These are phyloP conservation scores for Trissolcus japonicus DNA, from an alignment of 2,888 invertebrate genomes.

Conservation along the genomic window DNA sequence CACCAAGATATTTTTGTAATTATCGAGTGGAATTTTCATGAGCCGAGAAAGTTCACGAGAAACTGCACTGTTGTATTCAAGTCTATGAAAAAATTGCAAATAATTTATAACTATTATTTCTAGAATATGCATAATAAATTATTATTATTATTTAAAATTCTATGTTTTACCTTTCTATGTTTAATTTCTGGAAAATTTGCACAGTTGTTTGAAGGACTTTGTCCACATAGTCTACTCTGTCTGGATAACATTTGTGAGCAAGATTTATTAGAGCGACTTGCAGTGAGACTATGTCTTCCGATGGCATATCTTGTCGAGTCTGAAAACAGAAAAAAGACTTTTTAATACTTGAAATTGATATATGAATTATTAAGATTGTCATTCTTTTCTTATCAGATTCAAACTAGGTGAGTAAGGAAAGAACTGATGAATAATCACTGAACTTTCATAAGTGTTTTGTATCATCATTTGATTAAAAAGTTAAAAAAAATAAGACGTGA, in stretches of 20 bases:
- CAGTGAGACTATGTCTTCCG: constrained; percentile 96
- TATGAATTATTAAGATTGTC: neutral
- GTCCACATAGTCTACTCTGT: constrained; percentile 95
- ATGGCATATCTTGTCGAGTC: constrained; percentile 94
- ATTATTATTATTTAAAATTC: neutral
- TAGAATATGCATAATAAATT: neutral
- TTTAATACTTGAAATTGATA: neutral
- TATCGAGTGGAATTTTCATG: constrained; percentile 95
- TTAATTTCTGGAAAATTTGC: constrained; percentile 92
- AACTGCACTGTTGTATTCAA: constrained; percentile 88
- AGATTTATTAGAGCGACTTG: constrained; percentile 96
- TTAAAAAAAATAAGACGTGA: neutral
- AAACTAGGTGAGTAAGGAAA: constrained; percentile 71
- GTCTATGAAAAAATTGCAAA: constrained; percentile 75
- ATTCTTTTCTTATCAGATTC: constrained; percentile 68
- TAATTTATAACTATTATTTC: neutral
- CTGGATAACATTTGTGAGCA: constrained; percentile 97
- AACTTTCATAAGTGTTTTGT: constrained; percentile 24
- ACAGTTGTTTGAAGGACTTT: constrained; percentile 94
- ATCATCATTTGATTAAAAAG: constrained; percentile 60
- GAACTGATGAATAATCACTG: constrained; percentile 22
- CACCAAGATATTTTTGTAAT: constrained; percentile 93
- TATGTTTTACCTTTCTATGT: constrained; percentile 84
- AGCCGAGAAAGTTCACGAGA: constrained; percentile 95
- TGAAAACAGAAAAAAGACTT: constrained; percentile 73